These are phyloP conservation scores for Sarcophaga rosellei DNA, from an alignment of 2,888 invertebrate genomes.

Conservation along the genomic window DNA sequence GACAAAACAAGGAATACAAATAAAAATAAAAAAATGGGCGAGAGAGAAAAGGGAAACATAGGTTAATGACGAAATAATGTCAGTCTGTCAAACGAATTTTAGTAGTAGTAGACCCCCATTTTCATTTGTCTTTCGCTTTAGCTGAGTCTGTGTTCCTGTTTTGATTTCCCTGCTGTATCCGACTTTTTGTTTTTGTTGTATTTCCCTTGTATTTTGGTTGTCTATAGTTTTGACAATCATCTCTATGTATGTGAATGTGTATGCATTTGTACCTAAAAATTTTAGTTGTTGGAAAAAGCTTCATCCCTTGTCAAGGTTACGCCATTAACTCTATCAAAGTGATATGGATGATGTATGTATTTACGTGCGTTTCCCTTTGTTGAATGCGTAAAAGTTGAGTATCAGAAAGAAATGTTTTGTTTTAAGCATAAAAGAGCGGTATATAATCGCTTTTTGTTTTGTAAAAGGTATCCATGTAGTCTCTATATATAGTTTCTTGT, in stretches of 20 bases:
- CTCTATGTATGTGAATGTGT: not conserved
- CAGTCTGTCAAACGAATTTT: slow-evolving; percentile 74
- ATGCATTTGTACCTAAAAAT: no score
- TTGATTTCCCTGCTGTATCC: not conserved
- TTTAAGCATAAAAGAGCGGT: not conserved
- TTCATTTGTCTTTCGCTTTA: not conserved
- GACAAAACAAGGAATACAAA: no score
- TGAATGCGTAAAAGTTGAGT: not conserved
- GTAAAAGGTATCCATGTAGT: slow-evolving; percentile 71
- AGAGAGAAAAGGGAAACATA: not conserved
- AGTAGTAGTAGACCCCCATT: slow-evolving; percentile 1
- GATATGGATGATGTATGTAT: slow-evolving; percentile 29
- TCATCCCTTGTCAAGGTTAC: slow-evolving; percentile 76
- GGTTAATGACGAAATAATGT: slow-evolving; percentile 80
- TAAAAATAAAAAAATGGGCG: no score
- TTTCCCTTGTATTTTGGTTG: not conserved
- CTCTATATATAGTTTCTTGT: slow-evolving; percentile 74
- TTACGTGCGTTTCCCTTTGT: not conserved
- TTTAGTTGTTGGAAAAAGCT: slow-evolving; percentile 6
- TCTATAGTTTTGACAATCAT: not conserved
- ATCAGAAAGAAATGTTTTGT: slow-evolving; percentile 10
- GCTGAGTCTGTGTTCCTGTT: not conserved
- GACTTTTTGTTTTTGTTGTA: not conserved
- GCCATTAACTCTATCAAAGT: slow-evolving; percentile 46
- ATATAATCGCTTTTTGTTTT: not conserved